These are phyloP conservation scores for Orientallactaga bullata DNA, from an alignment of 2,113 vertebrate genomes.

Conservation along the genomic window DNA sequence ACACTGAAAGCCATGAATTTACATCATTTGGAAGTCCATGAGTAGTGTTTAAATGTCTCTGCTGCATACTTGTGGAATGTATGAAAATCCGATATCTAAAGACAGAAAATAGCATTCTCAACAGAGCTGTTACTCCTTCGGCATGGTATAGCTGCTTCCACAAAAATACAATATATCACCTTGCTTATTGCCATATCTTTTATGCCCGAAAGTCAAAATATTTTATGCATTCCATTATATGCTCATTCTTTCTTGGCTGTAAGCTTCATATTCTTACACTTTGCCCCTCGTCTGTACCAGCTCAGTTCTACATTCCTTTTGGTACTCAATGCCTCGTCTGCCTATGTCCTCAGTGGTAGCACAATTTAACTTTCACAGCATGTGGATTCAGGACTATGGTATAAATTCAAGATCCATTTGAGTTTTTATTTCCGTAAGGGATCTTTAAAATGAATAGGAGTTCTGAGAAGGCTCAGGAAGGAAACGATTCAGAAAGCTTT, in stretches of 20 bases:
- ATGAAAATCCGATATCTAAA: background rate
- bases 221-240: background rate
- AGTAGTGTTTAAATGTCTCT: constrained; percentile 6
- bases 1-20: background rate
- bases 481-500: constrained; percentile 6
- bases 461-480: background rate
- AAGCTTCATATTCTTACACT: background rate
- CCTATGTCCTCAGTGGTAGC: background rate
- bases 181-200: background rate
- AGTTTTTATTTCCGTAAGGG: background rate
- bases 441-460: background rate
- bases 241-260: background rate
- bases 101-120: background rate
- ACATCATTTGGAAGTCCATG: background rate
- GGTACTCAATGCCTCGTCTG: background rate
- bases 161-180: background rate
- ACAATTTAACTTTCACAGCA: constrained; percentile 41
- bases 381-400: constrained; percentile 1
- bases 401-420: background rate
- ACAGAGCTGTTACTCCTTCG: background rate
- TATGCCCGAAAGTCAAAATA: background rate
- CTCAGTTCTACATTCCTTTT: background rate
- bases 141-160: background rate
- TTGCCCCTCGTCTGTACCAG: background rate
- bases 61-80: background rate